Base-by-base conservation (phyloP, 2,888 invertebrate species). In the Tipula unca region DNA sequence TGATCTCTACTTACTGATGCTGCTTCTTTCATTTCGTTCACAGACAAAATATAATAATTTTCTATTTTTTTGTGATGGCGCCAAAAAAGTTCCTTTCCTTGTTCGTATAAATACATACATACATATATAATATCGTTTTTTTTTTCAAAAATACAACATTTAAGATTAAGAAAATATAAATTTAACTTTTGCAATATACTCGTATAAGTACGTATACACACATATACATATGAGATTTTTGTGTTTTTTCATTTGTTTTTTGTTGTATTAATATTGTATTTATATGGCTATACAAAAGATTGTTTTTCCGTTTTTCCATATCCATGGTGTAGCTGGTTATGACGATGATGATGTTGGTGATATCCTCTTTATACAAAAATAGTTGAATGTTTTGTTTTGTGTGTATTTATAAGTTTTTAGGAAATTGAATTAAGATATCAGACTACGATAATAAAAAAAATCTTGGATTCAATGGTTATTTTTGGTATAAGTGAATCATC, bases 361-460 rank as follows among this genome's bases (percentile, higher is more conserved):
- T 69, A 69, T 69, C 8, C 25, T 25, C 20, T n/a, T n/a, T 69
- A 48, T 48, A 69, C 25, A 69, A 69, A 25, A 25, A 25, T 20
- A 20, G 48, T 17, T 17, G 48, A 5, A 4, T 1, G 17, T 48
- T 25, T 69, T 25, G 48, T 54, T 54, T 54, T 54, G n/a, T 54
- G 69, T 25, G 25, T 69, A 25, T 69, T 69, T 69, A 8, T n/a
- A n/a, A n/a, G 69, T 25, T 69, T 69, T 69, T 69, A 20, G 10
- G 69, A 69, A 69, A 69, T 69, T 69, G 69, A 69, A 69, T 69
- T 69, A 69, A 69, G 69, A 69, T 25, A 69, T 69, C 69, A 69
- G 69, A 69, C 69, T 69, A 69, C 1, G 69, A 69, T 69, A 69
- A 69, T 69, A 69, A 69, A 25, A 69, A 69, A 20, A 69, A 20